A percentile compares a stretch with the other conserved stretches of the same genome.
phyloP scores from a whole-genome alignment of 92 coral and sea anemone species.

The Virgularia gustaviana region DNA sequence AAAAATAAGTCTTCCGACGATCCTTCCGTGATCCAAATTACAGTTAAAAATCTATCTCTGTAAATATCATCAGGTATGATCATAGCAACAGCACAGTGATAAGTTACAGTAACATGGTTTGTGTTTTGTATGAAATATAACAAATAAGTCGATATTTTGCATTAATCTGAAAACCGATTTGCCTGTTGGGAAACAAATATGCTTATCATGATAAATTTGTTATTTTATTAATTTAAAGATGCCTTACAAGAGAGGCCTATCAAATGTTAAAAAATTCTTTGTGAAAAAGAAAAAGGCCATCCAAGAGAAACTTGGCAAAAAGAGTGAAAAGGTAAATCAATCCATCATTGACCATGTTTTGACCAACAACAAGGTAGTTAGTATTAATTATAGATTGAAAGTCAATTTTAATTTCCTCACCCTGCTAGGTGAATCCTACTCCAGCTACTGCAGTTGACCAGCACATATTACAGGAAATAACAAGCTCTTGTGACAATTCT shows the following conservation, averaged over 20 bases:
- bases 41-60: too few relatives aligned
- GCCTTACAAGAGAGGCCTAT: constrained; percentile 7
- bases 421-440: not conserved
- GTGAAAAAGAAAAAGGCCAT: constrained; percentile 4
- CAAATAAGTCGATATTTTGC: not conserved
- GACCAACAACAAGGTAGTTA: not conserved
- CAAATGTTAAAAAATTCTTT: not conserved
- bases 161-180: not conserved
- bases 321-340: constrained; percentile 2
- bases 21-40: too few relatives aligned
- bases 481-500: constrained; percentile 1
- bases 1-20: too few relatives aligned
- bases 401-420: not conserved
- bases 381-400: not conserved
- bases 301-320: not conserved
- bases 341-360: not conserved
- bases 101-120: too few relatives aligned
- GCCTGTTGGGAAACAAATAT: constrained; percentile 1
- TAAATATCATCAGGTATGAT: too few relatives aligned
- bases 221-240: not conserved
- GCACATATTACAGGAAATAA: not conserved
- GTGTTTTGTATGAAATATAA: too few relatives aligned
- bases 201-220: not conserved
- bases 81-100: too few relatives aligned
- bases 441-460: constrained; percentile 8